A percentile compares a stretch with the other conserved stretches of the same genome.
Evolutionary conservation across 1,140 invertebrate genomes (phyloP).

Genomic region (Akabosia matsudoensis): DNA sequence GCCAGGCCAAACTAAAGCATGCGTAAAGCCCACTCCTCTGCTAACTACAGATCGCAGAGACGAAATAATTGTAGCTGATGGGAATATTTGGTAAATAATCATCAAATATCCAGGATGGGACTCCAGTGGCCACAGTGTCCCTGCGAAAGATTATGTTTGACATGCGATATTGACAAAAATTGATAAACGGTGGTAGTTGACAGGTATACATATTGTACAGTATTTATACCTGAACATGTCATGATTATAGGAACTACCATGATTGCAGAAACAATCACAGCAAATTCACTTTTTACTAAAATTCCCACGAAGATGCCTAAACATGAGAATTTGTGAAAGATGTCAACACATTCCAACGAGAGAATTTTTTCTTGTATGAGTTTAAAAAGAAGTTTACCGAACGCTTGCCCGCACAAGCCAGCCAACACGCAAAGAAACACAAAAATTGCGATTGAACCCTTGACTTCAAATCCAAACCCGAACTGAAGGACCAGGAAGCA

Average conservation of each 20-base stretch:
- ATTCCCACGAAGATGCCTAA: neutral
- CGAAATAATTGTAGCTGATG: neutral
- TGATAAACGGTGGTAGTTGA: no score
- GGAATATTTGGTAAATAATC: neutral
- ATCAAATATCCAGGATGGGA: neutral
- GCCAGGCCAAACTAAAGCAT: neutral
- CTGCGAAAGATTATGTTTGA: neutral
- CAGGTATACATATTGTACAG: no score
- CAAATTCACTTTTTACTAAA: neutral
- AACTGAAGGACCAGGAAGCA: neutral
- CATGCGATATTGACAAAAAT: no score
- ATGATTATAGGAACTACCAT: neutral
- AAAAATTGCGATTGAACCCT: neutral
- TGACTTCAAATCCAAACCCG: neutral
- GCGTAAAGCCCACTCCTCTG: conserved; percentile 1
- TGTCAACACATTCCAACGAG: no score
- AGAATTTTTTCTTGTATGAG: no score
- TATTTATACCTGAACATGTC: neutral
- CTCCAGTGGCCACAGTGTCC: neutral
- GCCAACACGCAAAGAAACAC: neutral
- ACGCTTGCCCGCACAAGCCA: neutral
- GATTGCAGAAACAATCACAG: neutral
- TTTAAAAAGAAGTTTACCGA: no score
- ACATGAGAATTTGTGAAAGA: neutral
- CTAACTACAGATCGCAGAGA: neutral